Base-by-base conservation (phyloP, 2,113 vertebrate genomes). In the Perca schrenkii region DNA sequence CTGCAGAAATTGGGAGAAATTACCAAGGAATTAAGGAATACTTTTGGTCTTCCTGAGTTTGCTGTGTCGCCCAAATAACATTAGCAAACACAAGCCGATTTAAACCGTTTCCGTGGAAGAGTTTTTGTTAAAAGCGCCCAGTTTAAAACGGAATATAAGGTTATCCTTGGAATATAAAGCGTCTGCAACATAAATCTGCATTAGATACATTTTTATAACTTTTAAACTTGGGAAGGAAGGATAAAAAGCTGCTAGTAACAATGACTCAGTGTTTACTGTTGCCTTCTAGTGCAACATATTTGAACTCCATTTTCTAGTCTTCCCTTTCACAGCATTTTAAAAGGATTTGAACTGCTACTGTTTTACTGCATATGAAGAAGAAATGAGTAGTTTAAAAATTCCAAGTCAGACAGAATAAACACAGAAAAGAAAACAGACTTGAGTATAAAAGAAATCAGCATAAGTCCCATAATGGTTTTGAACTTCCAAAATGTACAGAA, bases 401-500 rank as follows among this genome's bases (percentile, higher is more conserved):
- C 22, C 34, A 34, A 50, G 3, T 69, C 12, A 56, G 54, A 17
- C 25, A 58, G 40, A 52, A 31, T 6, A 4, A 77, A 19, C 43
- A 53, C 43, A 70, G 16, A 57, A 71, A 56, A 36, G 3, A 49
- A 69, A 53, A 63, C 69, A 25, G 8, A 62, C 14, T 25, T 12
- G 6, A 52, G 52, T 70, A 54, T 16, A 67, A 69, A 69, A 63
- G 40, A 7, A 34, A 69, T 21, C 28, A 70, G 12, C 43, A 58
- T 40, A 49, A 28, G 28, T 12, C 22, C 19, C 25, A 82, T 17
- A 47, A 19, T 21, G 21, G 19, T 47, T 71, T 21, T 74, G 0
- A 74, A 28, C 25, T 21, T 50, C 22, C 2, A 64, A 74, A 47
- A 47, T 66, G n/a, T 28, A 25, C 47, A 50, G 25, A 68, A 75